Conservation (phyloP, 2,797 vertebrate species). For the Anisognathus igniventris region DNA sequence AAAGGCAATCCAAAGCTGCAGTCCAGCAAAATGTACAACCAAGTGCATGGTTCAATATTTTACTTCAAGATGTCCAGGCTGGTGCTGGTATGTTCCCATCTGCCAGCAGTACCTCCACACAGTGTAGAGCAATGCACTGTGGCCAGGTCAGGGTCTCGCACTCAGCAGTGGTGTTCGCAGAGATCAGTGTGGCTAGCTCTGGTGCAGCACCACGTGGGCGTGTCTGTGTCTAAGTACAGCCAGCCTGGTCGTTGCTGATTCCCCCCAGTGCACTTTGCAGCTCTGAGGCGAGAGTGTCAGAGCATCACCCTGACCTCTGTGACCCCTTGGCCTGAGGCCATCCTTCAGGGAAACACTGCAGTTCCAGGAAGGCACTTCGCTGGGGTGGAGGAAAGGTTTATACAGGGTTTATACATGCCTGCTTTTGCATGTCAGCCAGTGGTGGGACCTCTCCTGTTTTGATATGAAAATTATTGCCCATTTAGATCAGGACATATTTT, state of each 20-base stretch:
- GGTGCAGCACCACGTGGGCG: accelerated
- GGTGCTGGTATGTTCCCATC: background rate
- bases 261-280: accelerated
- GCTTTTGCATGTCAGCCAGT: background rate
- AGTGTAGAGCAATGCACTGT: accelerated
- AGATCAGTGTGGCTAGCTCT: background rate
- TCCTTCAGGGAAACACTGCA: background rate
- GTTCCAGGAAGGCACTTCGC: background rate
- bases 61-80: background rate
- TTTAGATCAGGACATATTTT: background rate
- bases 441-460: background rate
- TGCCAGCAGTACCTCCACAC: background rate
- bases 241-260: background rate
- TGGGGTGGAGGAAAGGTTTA: background rate
- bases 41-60: background rate
- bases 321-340: background rate
- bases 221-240: accelerated
- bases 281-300: background rate
- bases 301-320: background rate
- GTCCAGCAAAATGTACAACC: background rate
- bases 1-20: background rate
- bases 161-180: background rate
- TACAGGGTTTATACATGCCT: background rate
- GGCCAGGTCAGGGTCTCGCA: background rate
- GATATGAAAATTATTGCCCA: background rate